Evolutionary conservation across 2,797 vertebrate species (phyloP).

Genomic region (Poeciliopsis gracilis): DNA sequence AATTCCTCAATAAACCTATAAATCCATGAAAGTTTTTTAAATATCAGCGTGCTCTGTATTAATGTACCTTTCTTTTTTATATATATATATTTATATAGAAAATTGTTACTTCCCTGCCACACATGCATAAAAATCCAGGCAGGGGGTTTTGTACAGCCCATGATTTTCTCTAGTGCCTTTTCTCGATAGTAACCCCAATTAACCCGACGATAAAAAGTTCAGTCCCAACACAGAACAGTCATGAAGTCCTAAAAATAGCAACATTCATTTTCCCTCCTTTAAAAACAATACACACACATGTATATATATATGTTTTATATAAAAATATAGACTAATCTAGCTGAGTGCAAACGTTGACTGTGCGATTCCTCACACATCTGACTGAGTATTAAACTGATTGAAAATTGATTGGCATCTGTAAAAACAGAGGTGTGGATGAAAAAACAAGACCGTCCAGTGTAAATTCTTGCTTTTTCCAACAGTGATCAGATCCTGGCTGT

Average conservation of each 20-base stretch:
- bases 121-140: slow-evolving; percentile 60
- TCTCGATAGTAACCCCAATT: slow-evolving; percentile 53
- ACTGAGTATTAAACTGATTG: slow-evolving; percentile 82
- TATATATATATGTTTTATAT: slow-evolving; percentile 34
- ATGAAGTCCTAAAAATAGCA: slow-evolving; percentile 80
- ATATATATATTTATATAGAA: slow-evolving; percentile 40
- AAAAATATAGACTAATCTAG: slow-evolving; percentile 89
- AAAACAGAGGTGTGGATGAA: slow-evolving; percentile 40
- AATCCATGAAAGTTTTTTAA: slow-evolving; percentile 43
- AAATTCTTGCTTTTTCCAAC: slow-evolving; percentile 41
- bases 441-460: slow-evolving; percentile 69
- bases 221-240: slow-evolving; percentile 67
- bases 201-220: slow-evolving; percentile 64
- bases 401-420: slow-evolving; percentile 66
- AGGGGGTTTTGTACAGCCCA: slow-evolving; percentile 66
- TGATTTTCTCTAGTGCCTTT: slow-evolving; percentile 72
- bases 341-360: slow-evolving; percentile 92
- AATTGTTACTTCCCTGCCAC: slow-evolving; percentile 70
- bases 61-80: slow-evolving; percentile 50
- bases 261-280: slow-evolving; percentile 66
- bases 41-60: slow-evolving; percentile 54
- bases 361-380: slow-evolving; percentile 80
- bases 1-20: slow-evolving; percentile 58
- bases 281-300: slow-evolving; percentile 55
- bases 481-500: slow-evolving; percentile 31